These are phyloP conservation scores for Zaprionus obscuricornis DNA, from an alignment of 2,888 invertebrate genomes.

Conservation along the genomic window DNA sequence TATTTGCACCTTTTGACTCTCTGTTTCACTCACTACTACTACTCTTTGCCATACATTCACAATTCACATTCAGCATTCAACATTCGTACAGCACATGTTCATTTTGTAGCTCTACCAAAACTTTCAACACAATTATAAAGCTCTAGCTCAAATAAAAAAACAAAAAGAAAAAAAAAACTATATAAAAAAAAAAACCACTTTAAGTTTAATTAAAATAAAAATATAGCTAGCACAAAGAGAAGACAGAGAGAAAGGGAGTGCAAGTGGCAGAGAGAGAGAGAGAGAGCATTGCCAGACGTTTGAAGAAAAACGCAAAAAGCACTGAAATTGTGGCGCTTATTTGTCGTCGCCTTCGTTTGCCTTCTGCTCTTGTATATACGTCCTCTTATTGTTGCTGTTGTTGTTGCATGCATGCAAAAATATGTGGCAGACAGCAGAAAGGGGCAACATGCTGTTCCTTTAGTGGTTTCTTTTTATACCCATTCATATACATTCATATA, in stretches of 20 bases:
- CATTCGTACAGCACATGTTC: slow-evolving; percentile 49
- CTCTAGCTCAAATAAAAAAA: slow-evolving; percentile 29
- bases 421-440: slow-evolving; percentile 17
- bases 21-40: background rate
- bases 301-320: slow-evolving; percentile 35
- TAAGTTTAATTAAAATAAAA: slow-evolving; percentile 70
- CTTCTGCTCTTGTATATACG: slow-evolving; percentile 23
- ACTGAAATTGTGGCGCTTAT: slow-evolving; percentile 56
- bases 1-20: background rate
- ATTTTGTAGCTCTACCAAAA: slow-evolving; percentile 40
- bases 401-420: slow-evolving; percentile 47
- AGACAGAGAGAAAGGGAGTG: background rate
- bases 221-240: slow-evolving; percentile 17
- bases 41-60: slow-evolving; percentile 8
- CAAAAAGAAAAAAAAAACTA: slow-evolving; percentile 24
- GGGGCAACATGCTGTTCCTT: slow-evolving; percentile 14
- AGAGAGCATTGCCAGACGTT: slow-evolving; percentile 21
- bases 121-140: slow-evolving; percentile 62
- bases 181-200: slow-evolving; percentile 24
- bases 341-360: slow-evolving; percentile 50
- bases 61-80: slow-evolving; percentile 51
- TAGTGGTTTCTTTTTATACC: slow-evolving; percentile 8
- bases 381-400: slow-evolving; percentile 17
- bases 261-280: slow-evolving; percentile 1
- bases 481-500: background rate